phyloP scores from a whole-genome alignment of 2,113 vertebrate species.

The Xerus inauris region DNA sequence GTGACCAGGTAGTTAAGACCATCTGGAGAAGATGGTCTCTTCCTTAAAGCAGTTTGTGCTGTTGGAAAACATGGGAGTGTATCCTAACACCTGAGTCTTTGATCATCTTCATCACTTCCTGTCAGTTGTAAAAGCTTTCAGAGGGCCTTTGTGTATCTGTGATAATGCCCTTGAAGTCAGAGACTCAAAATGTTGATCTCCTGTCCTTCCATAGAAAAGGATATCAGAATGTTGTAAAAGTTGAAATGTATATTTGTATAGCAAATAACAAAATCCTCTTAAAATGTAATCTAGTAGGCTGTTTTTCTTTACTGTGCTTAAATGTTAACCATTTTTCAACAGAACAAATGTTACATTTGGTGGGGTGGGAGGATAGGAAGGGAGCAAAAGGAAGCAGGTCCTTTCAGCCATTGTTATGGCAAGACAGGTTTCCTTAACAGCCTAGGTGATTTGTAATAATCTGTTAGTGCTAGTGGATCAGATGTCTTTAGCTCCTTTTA shows the following conservation, averaged over 20 bases:
- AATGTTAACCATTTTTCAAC: slow-evolving; percentile 65
- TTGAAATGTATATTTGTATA: slow-evolving; percentile 85
- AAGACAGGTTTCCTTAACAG: slow-evolving; percentile 67
- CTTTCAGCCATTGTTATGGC: background rate
- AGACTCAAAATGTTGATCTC: slow-evolving; percentile 1
- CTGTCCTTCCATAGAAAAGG: slow-evolving; percentile 34
- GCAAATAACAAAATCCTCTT: slow-evolving; percentile 79
- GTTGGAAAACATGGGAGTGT: background rate
- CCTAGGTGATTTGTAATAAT: slow-evolving; percentile 18
- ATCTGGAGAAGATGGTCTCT: background rate
- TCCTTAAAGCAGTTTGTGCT: background rate
- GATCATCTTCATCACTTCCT: background rate
- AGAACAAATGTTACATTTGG: slow-evolving; percentile 59
- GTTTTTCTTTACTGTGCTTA: slow-evolving; percentile 72
- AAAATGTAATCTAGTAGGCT: slow-evolving; percentile 67
- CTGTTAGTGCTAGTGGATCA: background rate
- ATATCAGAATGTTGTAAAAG: slow-evolving; percentile 70
- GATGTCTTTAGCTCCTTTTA: background rate
- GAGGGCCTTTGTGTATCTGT: background rate
- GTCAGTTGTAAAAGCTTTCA: slow-evolving; percentile 25
- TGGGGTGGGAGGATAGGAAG: background rate
- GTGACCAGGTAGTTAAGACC: background rate
- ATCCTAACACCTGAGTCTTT: background rate
- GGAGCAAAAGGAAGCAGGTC: background rate
- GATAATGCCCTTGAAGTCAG: slow-evolving; percentile 24